Conservation (phyloP, 2,888 invertebrate species). For the Gerosis bhagava region DNA sequence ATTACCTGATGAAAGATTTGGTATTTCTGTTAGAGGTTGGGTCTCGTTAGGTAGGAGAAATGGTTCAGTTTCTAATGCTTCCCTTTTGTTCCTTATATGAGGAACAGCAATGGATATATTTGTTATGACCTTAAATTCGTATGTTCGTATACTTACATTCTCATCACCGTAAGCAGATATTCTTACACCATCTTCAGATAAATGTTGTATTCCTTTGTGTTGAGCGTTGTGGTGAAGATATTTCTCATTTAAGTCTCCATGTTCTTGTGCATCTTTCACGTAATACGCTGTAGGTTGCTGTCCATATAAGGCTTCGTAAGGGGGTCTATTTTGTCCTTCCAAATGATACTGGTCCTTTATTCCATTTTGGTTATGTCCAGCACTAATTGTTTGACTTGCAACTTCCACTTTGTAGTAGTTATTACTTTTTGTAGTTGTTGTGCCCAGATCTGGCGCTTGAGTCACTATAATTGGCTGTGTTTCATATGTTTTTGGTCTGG, state of each 20-base stretch:
- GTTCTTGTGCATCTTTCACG: slow-evolving; percentile 35
- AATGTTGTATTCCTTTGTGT: slow-evolving; percentile 60
- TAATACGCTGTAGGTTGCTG: slow-evolving; percentile 36
- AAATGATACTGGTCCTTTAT: slow-evolving; percentile 35
- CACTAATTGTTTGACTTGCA: slow-evolving; percentile 48
- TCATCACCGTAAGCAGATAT: slow-evolving; percentile 66
- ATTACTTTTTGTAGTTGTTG: slow-evolving; percentile 47
- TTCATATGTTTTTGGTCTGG: slow-evolving; percentile 38
- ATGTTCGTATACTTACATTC: slow-evolving; percentile 60
- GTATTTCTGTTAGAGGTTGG: slow-evolving; percentile 29
- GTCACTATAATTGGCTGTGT: slow-evolving; percentile 39
- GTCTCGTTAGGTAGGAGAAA: slow-evolving; percentile 47
- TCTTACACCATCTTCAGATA: slow-evolving; percentile 62
- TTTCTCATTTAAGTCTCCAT: slow-evolving; percentile 46
- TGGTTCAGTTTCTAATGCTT: slow-evolving; percentile 48
- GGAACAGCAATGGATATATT: slow-evolving; percentile 22
- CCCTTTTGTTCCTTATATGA: slow-evolving; percentile 40
- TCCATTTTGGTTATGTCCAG: slow-evolving; percentile 38
- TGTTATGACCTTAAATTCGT: slow-evolving; percentile 18
- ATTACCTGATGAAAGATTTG: slow-evolving; percentile 14
- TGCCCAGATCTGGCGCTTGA: slow-evolving; percentile 43
- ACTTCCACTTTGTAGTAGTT: slow-evolving; percentile 62
- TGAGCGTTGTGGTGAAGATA: slow-evolving; percentile 58
- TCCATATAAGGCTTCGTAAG: slow-evolving; percentile 46
- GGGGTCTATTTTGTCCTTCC: slow-evolving; percentile 38